Evolutionary conservation across 2,888 invertebrate genomes (phyloP), one percentile per base, ranked within the genome.

Genomic region (Elysia crispata): DNA sequence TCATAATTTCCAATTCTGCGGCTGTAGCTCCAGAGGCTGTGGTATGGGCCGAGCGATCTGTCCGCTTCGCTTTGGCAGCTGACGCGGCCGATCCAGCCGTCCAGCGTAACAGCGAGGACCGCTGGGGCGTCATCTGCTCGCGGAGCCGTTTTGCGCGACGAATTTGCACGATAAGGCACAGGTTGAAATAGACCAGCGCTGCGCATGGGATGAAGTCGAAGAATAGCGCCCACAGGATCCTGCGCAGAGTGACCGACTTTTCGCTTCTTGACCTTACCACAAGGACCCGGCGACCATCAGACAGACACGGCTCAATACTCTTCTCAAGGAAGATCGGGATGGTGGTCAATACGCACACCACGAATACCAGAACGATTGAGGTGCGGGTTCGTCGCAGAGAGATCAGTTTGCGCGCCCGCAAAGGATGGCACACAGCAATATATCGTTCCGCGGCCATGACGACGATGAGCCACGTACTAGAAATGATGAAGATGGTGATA

Each of bases 371-470:
- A 6, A 86, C 77, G 64, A 90, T 87, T 70, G 87, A 88, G 13
- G 88, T 85, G n/a, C 88, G 79, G 0, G 91, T 91, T 49, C 87
- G 85, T n/a, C 83, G 84, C 28, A 90, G 82, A 8, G 88, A 88
- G 67, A 91, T 90, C 13, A 91, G 81, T 81, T 90, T 88, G 31
- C 90, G 83, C 1, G 91, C 91, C 79, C 88, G 88, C 54, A 91
- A 87, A 1, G 91, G 91, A 77, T 91, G 90, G 83, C 91, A 91
- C 25, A 91, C 90, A 41, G 91, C 91, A 18, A 90, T 83, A 77
- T 91, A 91, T n/a, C 91, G 84, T 69, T 91, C 91, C 0, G 87
- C 90, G 1, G 91, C 91, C 90, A 91, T 90, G 41, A 89, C 88
- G 0, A 91, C 91, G 15, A 90, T 91, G 33, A 91, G 85, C 90